A percentile compares a stretch with the other conserved stretches of the same genome.
phyloP scores from a whole-genome alignment of 2,113 vertebrate species.

The Ranitomeya imitator region DNA sequence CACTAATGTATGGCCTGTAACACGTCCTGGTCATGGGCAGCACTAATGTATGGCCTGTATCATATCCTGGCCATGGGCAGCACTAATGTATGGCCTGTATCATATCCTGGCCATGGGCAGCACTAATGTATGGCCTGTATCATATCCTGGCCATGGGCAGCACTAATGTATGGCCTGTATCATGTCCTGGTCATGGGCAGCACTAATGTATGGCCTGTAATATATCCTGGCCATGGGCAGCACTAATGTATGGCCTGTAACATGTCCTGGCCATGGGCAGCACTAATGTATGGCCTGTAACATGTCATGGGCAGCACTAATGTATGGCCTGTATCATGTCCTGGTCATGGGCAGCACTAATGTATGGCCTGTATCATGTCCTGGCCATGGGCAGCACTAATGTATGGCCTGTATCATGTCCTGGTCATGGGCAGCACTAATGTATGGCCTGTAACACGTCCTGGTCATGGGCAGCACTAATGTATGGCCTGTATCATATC shows the following conservation, averaged over 20 bases:
- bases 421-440: background rate
- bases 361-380: no score
- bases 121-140: no score
- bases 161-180: background rate
- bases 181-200: background rate
- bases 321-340: background rate
- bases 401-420: background rate
- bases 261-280: background rate
- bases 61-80: background rate
- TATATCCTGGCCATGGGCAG: background rate
- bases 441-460: no score
- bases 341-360: background rate
- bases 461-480: background rate
- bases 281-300: no score
- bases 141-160: background rate
- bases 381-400: background rate
- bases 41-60: no score
- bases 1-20: background rate
- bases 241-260: background rate
- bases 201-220: no score
- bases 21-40: background rate
- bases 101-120: background rate
- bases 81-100: background rate
- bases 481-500: background rate
- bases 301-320: background rate